Percentiles rank a stretch among this genome's conserved stretches.
These are phyloP conservation scores for Bombus waltoni DNA, from an alignment of 1,140 invertebrate genomes.

Conservation along the genomic window DNA sequence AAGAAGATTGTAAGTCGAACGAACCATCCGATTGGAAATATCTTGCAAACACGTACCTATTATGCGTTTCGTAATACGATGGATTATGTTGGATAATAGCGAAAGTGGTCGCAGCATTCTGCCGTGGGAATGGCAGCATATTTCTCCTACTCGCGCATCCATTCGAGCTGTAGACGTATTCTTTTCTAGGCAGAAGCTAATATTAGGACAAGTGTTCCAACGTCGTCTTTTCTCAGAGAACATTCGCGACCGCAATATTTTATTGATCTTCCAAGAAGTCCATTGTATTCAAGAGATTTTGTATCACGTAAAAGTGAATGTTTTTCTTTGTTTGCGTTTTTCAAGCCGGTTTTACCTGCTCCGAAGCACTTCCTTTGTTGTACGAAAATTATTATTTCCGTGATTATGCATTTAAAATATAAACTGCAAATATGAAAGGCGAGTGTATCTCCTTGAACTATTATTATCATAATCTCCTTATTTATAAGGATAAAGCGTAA, in stretches of 20 bases:
- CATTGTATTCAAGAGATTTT: neutral
- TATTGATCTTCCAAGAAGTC: neutral
- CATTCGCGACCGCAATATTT: slow-evolving; percentile 24
- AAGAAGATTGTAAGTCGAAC: neutral
- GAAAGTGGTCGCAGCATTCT: slow-evolving; percentile 73
- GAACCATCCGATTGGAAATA: slow-evolving; percentile 51
- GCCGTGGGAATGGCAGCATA: slow-evolving; percentile 73
- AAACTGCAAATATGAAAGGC: neutral
- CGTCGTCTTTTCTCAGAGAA: neutral
- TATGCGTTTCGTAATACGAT: slow-evolving; percentile 67
- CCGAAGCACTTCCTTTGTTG: neutral
- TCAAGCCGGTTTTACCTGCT: neutral
- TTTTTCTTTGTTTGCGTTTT: neutral
- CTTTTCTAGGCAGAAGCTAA: slow-evolving; percentile 40
- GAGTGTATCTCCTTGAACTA: neutral
- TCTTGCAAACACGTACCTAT: slow-evolving; percentile 54
- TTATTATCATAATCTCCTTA: neutral
- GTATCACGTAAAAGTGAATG: no score
- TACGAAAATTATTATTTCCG: neutral
- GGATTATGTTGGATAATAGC: slow-evolving; percentile 70
- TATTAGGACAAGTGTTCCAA: neutral
- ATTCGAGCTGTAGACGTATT: slow-evolving; percentile 40
- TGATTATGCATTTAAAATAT: neutral
- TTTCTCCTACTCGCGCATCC: slow-evolving; percentile 66
- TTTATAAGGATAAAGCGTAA: neutral